Evolutionary conservation across 2,888 invertebrate species (phyloP).

Genomic region (Mermis nigrescens): DNA sequence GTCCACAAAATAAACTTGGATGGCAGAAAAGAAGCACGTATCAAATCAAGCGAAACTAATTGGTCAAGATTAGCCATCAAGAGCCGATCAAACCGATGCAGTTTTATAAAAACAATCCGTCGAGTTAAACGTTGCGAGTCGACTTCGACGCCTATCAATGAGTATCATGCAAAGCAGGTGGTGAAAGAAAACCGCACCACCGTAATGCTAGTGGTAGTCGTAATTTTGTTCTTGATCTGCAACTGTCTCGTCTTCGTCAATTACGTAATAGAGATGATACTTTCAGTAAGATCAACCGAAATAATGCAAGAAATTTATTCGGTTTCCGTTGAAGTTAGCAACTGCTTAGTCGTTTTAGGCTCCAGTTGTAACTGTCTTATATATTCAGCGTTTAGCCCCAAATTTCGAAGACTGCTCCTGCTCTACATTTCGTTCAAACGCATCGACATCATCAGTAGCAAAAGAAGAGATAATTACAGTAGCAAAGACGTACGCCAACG

Average conservation of each 20-base stretch:
- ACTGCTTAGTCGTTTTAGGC: slow-evolving; percentile 26
- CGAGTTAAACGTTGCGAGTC: no score
- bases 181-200: slow-evolving; percentile 24
- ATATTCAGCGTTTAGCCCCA: slow-evolving; percentile 26
- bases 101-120: no score
- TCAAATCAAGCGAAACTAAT: no score
- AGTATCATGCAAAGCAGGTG: no score
- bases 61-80: no score
- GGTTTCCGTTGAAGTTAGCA: slow-evolving; percentile 21
- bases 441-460: neutral
- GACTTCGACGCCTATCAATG: no score
- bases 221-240: slow-evolving; percentile 28
- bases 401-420: slow-evolving; percentile 27
- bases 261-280: slow-evolving; percentile 25
- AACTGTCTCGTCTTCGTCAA: slow-evolving; percentile 30
- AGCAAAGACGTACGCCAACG: no score
- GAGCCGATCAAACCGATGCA: no score
- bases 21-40: no score
- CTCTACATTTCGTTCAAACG: neutral
- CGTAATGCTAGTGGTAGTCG: slow-evolving; percentile 28
- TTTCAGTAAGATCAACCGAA: slow-evolving; percentile 6
- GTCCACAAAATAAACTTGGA: no score
- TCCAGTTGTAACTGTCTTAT: slow-evolving; percentile 28
- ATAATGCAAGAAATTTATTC: neutral
- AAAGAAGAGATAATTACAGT: neutral